A percentile compares a stretch with the other conserved stretches of the same genome.
Evolutionary conservation across 2,113 vertebrate species (phyloP).

Genomic region (Xiphophorus couchianus): DNA sequence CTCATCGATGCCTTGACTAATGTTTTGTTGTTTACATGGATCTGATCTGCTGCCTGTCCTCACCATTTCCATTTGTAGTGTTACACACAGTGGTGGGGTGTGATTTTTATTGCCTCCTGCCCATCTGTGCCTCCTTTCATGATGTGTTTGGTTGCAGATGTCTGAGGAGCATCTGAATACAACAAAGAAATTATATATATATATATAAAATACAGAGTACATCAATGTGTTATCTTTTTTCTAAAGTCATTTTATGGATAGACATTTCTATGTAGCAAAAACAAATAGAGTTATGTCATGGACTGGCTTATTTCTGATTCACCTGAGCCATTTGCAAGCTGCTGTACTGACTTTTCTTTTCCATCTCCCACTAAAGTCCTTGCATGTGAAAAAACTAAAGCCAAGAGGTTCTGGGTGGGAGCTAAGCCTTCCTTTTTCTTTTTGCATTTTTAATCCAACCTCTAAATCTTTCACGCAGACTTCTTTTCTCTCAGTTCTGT

Average conservation of each 20-base stretch:
- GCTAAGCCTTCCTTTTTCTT: slow-evolving; percentile 53
- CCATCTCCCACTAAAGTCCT: slow-evolving; percentile 13
- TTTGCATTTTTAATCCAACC: slow-evolving; percentile 60
- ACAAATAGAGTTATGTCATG: too few relatives aligned
- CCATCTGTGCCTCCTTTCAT: background rate
- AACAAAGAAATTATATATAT: background rate
- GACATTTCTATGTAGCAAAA: too few relatives aligned
- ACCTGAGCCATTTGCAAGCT: slow-evolving; percentile 17
- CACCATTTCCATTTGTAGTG: background rate
- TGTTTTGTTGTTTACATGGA: background rate
- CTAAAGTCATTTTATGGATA: background rate
- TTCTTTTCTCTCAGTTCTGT: slow-evolving; percentile 36
- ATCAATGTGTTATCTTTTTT: background rate
- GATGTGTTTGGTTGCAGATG: background rate
- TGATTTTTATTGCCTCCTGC: background rate
- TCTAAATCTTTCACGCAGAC: slow-evolving; percentile 60
- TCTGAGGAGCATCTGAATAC: background rate
- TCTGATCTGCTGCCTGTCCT: background rate
- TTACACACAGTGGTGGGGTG: background rate
- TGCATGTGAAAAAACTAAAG: slow-evolving; percentile 32
- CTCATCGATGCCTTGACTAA: background rate
- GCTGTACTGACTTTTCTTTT: slow-evolving; percentile 15
- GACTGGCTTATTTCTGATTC: background rate
- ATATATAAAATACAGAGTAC: background rate
- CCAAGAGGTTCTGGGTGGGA: slow-evolving; percentile 45